Base-by-base conservation (phyloP, 2,888 invertebrate species). In the Aphidoletes aphidimyza region DNA sequence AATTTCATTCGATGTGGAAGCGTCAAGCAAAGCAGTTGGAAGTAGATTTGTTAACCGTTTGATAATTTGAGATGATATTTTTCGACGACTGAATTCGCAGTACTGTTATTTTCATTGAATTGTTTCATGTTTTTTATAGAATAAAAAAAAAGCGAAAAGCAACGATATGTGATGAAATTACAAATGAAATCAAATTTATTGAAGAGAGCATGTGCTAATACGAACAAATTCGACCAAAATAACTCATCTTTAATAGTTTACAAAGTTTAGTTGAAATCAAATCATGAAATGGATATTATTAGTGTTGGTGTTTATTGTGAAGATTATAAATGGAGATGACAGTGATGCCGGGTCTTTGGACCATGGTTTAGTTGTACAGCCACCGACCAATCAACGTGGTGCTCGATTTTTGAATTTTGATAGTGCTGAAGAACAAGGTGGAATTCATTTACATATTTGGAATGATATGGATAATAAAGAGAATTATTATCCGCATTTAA, bases 251-350 rank as follows among this genome's bases (percentile, higher is more conserved):
- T 22, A 39, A 39, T 14, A 47, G 30, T 69, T 69, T 34, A 14
- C 11, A 30, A 69, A 69, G 14, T 30, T 69, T 14, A n/a, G n/a
- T 30, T 69, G 11, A 30, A 69, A 69, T 8, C 69, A 69, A 69
- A 69, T 69, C n/a, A 69, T 69, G 69, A 69, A 69, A 69, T 69
- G 69, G 69, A 69, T 69, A 69, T 69, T 69, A n/a, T 1, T 69
- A 69, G 9, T 69, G 30, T 3, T 69, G 34, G 17, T 69, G 34
- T 30, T 69, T 14, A 69, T 11, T 69, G 11, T 69, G 17, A 0
- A 69, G 30, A 19, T 5, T 14, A 69, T 69, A 11, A 17, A 30
- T 30, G 26, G 69, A 17, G 0, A 69, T 14, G 19, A 34, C 2
- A 30, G 34, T 69, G 69, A 69, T 26, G 0, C 30, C 0, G 0